Conservation (phyloP, 2,113 vertebrate species). For the Cochlearius cochlearius region DNA sequence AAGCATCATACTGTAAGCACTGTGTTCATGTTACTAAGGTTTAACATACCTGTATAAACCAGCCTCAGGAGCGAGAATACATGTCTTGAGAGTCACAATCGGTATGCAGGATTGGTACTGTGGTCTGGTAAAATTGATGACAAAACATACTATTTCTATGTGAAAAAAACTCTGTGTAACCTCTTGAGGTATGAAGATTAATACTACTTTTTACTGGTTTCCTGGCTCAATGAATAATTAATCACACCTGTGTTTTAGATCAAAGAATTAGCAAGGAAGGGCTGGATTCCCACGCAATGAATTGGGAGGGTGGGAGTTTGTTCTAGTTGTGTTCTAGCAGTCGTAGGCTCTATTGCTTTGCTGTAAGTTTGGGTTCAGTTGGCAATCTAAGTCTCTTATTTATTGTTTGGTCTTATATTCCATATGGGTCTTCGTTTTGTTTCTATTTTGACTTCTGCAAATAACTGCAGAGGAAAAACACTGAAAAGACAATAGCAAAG, state of each 20-base stretch:
- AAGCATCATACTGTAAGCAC: neutral
- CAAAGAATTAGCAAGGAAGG: neutral
- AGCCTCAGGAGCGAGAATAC: neutral
- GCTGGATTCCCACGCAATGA: neutral
- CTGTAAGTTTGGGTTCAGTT: neutral
- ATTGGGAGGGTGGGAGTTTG: neutral
- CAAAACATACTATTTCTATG: rapidly evolving
- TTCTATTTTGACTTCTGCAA: neutral
- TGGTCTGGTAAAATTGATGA: neutral
- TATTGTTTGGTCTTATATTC: neutral
- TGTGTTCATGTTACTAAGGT: neutral
- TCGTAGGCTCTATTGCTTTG: neutral
- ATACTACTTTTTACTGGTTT: too few relatives aligned
- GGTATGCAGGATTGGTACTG: neutral
- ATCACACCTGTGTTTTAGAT: too few relatives aligned
- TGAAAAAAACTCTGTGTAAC: neutral
- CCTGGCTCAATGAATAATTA: neutral
- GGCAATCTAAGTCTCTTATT: neutral
- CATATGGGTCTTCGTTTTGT: neutral
- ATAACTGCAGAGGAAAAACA: neutral
- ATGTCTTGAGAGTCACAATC: neutral
- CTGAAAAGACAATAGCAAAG: neutral
- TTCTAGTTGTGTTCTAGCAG: neutral
- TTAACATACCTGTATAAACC: neutral
- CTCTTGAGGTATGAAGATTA: neutral